Conservation (phyloP, 2,113 vertebrate species). For the Hyperopisus bebe region DNA sequence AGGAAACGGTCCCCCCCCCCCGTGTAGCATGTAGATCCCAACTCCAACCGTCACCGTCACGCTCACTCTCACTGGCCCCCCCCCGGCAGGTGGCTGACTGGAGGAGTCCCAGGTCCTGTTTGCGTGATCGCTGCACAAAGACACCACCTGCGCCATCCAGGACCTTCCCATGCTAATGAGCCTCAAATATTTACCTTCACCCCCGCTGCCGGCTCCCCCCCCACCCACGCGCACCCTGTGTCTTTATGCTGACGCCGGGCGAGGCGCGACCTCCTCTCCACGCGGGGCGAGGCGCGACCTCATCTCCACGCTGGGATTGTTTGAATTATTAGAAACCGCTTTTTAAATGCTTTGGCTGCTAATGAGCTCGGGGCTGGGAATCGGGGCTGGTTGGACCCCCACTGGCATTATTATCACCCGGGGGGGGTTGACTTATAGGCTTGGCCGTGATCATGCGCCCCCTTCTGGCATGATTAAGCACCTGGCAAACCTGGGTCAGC, state of each 20-base stretch:
- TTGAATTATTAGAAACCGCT: background rate
- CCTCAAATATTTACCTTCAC: conserved; percentile 26
- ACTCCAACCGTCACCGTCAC: background rate
- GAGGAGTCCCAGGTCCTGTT: background rate
- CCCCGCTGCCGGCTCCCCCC: background rate
- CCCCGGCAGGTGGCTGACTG: background rate
- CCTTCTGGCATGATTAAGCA: background rate
- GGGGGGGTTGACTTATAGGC: conserved; percentile 10
- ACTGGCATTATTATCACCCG: conserved; percentile 18
- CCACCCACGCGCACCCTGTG: too few species aligned
- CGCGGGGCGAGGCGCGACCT: too few species aligned
- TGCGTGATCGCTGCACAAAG: background rate
- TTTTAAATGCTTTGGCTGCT: background rate
- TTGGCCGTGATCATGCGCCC: background rate
- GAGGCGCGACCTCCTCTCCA: too few species aligned
- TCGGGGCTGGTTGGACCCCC: background rate
- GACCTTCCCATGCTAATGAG: conserved; percentile 21
- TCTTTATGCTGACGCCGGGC: too few species aligned
- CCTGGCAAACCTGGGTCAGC: background rate
- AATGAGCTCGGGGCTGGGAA: background rate
- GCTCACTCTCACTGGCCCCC: background rate
- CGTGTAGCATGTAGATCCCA: background rate
- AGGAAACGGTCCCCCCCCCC: background rate
- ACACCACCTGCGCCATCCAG: background rate
- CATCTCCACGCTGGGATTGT: background rate